phyloP scores from a whole-genome alignment of 1,140 invertebrate genomes.

The Drosophila baimaii region DNA sequence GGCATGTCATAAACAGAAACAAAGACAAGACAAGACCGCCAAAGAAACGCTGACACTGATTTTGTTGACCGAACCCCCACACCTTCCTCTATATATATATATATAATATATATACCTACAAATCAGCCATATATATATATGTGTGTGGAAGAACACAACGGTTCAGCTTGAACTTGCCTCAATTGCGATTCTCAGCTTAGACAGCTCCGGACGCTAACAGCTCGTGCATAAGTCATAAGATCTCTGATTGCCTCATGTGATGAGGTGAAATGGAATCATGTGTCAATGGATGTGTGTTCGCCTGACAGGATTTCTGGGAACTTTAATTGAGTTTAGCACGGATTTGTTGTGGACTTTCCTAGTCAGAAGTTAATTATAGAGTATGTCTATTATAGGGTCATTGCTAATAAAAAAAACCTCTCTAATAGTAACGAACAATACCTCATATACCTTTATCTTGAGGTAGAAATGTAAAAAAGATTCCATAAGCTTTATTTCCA shows the following conservation, averaged over 20 bases:
- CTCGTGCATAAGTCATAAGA: conserved; percentile 42
- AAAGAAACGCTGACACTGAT: conserved; percentile 61
- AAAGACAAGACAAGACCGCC: conserved; percentile 41
- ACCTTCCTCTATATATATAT: background rate
- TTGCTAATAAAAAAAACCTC: too few species aligned
- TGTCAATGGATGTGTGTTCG: background rate
- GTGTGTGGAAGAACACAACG: conserved; percentile 15
- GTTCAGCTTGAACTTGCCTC: conserved; percentile 53
- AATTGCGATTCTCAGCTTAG: conserved; percentile 35
- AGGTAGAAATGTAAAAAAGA: too few species aligned
- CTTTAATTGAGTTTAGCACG: background rate
- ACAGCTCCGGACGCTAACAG: conserved; percentile 8
- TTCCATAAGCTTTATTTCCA: background rate
- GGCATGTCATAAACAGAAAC: conserved; percentile 47
- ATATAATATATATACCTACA: background rate
- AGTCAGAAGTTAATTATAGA: background rate
- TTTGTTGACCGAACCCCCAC: conserved; percentile 28
- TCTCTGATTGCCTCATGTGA: conserved; percentile 27
- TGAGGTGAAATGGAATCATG: conserved; percentile 14
- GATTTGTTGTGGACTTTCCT: background rate
- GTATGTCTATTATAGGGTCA: background rate
- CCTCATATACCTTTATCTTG: background rate
- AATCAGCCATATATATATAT: background rate
- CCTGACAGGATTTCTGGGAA: conserved; percentile 10
- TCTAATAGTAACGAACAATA: too few species aligned